A percentile compares a stretch with the other conserved stretches of the same genome.
Conservation (phyloP, 2,797 vertebrate species). For the Rhinichthys osculus region DNA sequence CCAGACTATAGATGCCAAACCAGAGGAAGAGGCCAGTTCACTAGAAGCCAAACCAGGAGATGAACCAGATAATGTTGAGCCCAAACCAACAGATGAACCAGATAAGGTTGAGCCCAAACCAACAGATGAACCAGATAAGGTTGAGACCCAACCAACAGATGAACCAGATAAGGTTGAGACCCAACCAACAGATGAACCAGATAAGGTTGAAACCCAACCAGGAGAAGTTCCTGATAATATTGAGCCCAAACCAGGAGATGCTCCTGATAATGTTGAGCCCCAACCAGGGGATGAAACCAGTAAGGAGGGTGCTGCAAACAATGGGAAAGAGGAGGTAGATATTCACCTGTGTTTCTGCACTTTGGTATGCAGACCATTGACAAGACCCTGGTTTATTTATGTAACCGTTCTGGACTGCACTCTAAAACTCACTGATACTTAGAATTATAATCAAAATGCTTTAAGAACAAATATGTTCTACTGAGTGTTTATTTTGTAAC, state of each 20-base stretch:
- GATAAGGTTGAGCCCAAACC: conserved; percentile 41
- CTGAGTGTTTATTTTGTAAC: conserved; percentile 12
- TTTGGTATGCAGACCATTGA: conserved; percentile 23
- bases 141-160: conserved; percentile 41
- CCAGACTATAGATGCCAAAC: conserved; percentile 63
- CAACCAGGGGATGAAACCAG: conserved; percentile 55
- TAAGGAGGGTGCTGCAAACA: conserved; percentile 62
- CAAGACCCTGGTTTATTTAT: conserved; percentile 2
- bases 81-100: conserved; percentile 43
- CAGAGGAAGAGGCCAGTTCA: conserved; percentile 58
- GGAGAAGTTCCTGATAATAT: conserved; percentile 52
- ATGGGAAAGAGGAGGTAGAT: conserved; percentile 67
- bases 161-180: conserved; percentile 42
- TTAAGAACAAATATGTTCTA: not conserved
- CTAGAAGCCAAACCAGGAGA: conserved; percentile 59
- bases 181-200: conserved; percentile 43
- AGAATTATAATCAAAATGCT: not conserved
- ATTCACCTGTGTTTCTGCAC: conserved; percentile 48
- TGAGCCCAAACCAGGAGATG: conserved; percentile 54
- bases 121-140: conserved; percentile 42
- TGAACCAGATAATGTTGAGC: conserved; percentile 48
- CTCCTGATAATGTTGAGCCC: conserved; percentile 46
- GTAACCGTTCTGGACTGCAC: not conserved
- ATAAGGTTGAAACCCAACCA: conserved; percentile 41
- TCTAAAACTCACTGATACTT: conserved; percentile 17